Evolutionary conservation across 2,797 vertebrate genomes (phyloP).

Genomic region (Sebastes paucispinis): DNA sequence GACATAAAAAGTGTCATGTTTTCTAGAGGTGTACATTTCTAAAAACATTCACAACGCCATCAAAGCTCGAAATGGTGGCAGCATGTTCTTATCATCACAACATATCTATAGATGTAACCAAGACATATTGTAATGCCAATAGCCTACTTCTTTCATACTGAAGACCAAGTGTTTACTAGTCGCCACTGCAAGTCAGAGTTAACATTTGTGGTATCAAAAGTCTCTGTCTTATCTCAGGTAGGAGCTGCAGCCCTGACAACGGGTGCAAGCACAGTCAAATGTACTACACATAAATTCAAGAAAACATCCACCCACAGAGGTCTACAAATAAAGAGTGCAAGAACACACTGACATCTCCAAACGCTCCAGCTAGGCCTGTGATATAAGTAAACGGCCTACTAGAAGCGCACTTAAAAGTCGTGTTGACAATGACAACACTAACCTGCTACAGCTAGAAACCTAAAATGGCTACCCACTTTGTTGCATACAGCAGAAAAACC

Average conservation of each 20-base stretch:
- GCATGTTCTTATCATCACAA: neutral
- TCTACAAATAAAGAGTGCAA: conserved; percentile 13
- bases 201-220: neutral
- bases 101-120: conserved; percentile 2
- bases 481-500: conserved; percentile 3
- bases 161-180: conserved; percentile 1
- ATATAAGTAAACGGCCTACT: neutral
- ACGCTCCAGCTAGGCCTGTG: neutral
- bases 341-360: conserved; percentile 1
- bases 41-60: neutral
- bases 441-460: conserved; percentile 8
- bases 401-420: neutral
- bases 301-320: conserved; percentile 36
- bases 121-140: neutral
- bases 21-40: neutral
- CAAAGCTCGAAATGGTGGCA: neutral
- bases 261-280: neutral
- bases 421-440: conserved; percentile 14
- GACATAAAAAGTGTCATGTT: neutral
- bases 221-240: conserved; percentile 45
- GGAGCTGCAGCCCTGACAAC: conserved; percentile 15
- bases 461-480: conserved; percentile 30
- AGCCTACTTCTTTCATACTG: conserved; percentile 2
- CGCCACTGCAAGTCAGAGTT: neutral
- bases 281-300: conserved; percentile 15